Evolutionary conservation across 2,113 vertebrate genomes (phyloP).

Genomic region (Siniperca chuatsi): DNA sequence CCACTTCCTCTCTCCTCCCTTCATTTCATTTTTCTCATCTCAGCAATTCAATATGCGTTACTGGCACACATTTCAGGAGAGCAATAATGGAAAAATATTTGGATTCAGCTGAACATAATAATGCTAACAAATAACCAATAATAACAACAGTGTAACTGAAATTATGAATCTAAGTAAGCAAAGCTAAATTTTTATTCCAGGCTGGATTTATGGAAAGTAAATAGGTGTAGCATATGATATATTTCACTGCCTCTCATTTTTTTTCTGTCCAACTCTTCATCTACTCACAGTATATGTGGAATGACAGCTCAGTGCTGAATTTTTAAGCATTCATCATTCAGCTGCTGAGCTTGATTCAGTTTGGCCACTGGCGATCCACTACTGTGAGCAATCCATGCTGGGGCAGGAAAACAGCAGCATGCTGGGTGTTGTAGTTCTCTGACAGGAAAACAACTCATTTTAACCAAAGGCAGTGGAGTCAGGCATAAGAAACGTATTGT

Average conservation of each 20-base stretch:
- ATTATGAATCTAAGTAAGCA: background rate
- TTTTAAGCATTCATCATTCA: constrained; percentile 36
- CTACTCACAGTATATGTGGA: constrained; percentile 7
- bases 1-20: background rate
- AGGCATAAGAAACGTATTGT: constrained; percentile 46
- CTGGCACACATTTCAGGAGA: constrained; percentile 7
- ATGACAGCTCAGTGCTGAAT: constrained; percentile 19
- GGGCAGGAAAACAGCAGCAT: constrained; percentile 45
- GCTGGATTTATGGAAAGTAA: background rate
- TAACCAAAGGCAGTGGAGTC: constrained; percentile 58
- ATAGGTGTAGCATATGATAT: background rate
- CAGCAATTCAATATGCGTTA: constrained; percentile 6
- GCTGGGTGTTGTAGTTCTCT: constrained; percentile 63
- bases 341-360: constrained; percentile 48
- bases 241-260: background rate
- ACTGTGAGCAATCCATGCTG: constrained; percentile 49
- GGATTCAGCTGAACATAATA: background rate
- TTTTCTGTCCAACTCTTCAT: background rate
- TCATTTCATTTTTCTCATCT: constrained; percentile 29
- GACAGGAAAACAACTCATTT: constrained; percentile 58
- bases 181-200: background rate
- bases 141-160: background rate
- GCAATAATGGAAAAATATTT: background rate
- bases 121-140: background rate
- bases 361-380: constrained; percentile 55